These are phyloP conservation scores for Cyclura pinguis DNA, from an alignment of 2,797 vertebrate genomes.

Conservation along the genomic window DNA sequence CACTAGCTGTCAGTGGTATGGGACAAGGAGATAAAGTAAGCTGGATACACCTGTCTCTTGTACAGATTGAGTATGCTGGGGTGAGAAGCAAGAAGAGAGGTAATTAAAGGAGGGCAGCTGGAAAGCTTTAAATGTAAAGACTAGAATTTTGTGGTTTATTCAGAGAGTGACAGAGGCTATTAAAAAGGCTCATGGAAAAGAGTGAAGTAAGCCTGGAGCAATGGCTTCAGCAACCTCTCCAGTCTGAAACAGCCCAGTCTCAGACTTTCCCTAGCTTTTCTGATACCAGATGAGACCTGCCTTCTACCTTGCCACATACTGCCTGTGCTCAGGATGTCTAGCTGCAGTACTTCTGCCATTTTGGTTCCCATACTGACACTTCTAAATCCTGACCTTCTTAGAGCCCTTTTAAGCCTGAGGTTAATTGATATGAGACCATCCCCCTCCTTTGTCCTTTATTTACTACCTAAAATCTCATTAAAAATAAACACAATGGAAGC, in stretches of 20 bases:
- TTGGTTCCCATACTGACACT: slow-evolving; percentile 10
- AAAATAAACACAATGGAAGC: slow-evolving; percentile 45
- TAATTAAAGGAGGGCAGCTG: background rate
- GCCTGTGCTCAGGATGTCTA: slow-evolving; percentile 3
- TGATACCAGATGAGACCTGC: background rate
- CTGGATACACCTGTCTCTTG: background rate
- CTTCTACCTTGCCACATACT: background rate
- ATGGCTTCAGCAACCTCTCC: background rate
- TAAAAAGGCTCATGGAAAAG: background rate
- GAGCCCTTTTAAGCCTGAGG: slow-evolving; percentile 32
- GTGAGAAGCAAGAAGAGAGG: background rate
- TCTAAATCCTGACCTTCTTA: slow-evolving; percentile 35
- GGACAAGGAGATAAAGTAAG: background rate
- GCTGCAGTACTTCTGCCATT: background rate
- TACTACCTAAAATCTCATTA: slow-evolving; percentile 54
- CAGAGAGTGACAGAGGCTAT: background rate
- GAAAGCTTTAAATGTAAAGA: background rate
- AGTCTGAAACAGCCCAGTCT: background rate
- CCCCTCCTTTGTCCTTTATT: slow-evolving; percentile 43
- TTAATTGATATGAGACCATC: slow-evolving; percentile 48
- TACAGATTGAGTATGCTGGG: background rate
- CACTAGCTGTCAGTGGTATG: too few species aligned
- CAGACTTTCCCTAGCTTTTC: background rate
- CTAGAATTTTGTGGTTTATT: background rate
- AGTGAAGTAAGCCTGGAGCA: background rate